Conservation (phyloP, 2,113 vertebrate species). For the Amia ocellicauda region DNA sequence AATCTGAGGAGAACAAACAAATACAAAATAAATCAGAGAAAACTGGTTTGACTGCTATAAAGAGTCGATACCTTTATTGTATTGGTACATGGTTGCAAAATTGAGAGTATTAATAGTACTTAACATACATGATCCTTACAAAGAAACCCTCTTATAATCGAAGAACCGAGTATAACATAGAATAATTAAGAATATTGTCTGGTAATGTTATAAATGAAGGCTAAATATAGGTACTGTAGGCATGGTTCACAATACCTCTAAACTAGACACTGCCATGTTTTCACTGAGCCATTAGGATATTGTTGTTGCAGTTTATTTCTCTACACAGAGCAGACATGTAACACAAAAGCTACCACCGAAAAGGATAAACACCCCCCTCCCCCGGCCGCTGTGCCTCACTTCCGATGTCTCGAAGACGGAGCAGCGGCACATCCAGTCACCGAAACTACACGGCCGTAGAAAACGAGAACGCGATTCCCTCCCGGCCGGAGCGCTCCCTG, state of each 20-base stretch:
- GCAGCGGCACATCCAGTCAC: background rate
- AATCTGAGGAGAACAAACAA: background rate
- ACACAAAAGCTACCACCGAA: no score
- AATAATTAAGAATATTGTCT: background rate
- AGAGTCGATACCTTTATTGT: constrained; percentile 3
- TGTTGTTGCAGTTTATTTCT: no score
- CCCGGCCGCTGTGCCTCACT: no score
- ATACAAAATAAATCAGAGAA: background rate
- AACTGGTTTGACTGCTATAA: background rate
- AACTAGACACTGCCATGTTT: background rate
- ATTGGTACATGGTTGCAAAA: background rate
- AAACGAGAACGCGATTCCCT: no score
- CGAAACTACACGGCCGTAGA: no score
- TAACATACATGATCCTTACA: constrained; percentile 7
- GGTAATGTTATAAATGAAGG: background rate
- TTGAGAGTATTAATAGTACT: background rate
- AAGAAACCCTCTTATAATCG: background rate
- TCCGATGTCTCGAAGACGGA: no score
- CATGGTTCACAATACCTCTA: constrained; percentile 1
- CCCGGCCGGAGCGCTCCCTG: no score
- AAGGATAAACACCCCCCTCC: no score
- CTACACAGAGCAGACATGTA: no score
- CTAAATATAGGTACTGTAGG: constrained; percentile 2
- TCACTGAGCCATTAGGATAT: no score
- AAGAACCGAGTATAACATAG: background rate